Base-by-base conservation (phyloP, 2,113 vertebrate genomes). In the Ammodytes marinus region DNA sequence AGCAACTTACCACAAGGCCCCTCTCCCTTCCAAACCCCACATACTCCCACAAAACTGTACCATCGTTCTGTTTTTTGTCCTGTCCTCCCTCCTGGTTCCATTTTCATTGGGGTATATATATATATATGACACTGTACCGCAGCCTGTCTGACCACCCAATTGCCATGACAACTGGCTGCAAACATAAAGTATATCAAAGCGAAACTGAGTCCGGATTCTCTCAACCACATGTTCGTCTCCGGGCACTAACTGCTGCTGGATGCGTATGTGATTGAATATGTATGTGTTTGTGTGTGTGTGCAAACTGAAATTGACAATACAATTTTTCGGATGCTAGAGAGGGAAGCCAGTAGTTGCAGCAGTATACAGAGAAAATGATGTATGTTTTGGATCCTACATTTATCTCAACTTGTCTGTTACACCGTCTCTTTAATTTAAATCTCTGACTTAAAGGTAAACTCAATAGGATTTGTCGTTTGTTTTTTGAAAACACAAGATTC, bases 161-260 rank as follows among this genome's bases (percentile, higher is more conserved):
- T 17, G 3, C 84, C 85, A 90, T 93, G 89, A 89, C 93, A 86
- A 93, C 90, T 70, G 79, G 69, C 19, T 27, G 77, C 76, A 93
- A 92, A 92, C 91, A 93, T 92, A 27, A 27, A 27, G 27, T 27
- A 80, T 84, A 87, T 90, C 83, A 74, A 27, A 86, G 86, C 80
- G 83, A 89, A 92, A 92, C 72, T 57, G 71, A 53, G 86, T 88
- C 91, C 92, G 92, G 88, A 93, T 92, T 83, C 77, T 65, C 72
- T 60, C 50, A 70, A 93, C 92, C 92, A 79, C 89, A 88, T 11
- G 1, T 74, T 83, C 60, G 6, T 71, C 83, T 85, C 69, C 50
- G 87, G 82, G 86, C 45, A 35, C 80, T 83, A 27, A 39, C 55
- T 80, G 70, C 57, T 84, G 78, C 69, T 78, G 37, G 3, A 75